A percentile compares a stretch with the other conserved stretches of the same genome.
phyloP scores from a whole-genome alignment of 2,797 vertebrate genomes.

The Sternarchorhynchus goeldii region DNA sequence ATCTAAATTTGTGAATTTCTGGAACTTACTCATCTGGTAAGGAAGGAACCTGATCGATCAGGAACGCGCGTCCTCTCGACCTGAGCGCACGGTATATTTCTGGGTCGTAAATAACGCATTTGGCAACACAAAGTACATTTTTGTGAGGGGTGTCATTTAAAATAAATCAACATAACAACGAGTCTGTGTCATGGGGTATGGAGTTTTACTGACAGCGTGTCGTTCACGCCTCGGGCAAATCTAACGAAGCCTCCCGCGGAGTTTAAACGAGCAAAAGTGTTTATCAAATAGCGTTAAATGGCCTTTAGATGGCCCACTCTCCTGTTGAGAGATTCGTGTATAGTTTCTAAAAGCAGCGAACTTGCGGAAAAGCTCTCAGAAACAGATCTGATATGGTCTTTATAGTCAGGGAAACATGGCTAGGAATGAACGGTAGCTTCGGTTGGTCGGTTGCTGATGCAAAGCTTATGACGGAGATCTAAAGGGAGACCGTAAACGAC shows the following conservation, averaged over 20 bases:
- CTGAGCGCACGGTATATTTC: too few species aligned
- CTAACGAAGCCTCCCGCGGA: conserved; percentile 2
- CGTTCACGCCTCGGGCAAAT: not conserved
- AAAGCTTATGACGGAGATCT: too few species aligned
- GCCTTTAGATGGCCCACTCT: not conserved
- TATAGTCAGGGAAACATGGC: too few species aligned
- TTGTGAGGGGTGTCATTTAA: not conserved
- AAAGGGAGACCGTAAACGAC: too few species aligned
- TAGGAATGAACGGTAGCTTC: too few species aligned
- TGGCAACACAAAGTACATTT: not conserved
- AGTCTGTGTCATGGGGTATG: not conserved
- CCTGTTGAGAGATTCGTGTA: conserved; percentile 13
- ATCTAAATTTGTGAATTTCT: too few species aligned
- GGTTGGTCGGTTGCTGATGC: too few species aligned
- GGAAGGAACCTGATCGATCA: not conserved
- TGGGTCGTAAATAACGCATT: not conserved
- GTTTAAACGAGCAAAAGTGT: not conserved
- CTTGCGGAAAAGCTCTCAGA: not conserved
- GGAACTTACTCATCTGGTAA: not conserved
- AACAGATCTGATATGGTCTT: not conserved
- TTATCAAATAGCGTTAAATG: conserved; percentile 18
- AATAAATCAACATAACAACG: not conserved
- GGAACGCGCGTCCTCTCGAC: not conserved
- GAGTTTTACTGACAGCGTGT: not conserved
- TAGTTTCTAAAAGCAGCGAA: not conserved